Evolutionary conservation across 2,113 vertebrate species (phyloP).

Genomic region (Xiphophorus maculatus): DNA sequence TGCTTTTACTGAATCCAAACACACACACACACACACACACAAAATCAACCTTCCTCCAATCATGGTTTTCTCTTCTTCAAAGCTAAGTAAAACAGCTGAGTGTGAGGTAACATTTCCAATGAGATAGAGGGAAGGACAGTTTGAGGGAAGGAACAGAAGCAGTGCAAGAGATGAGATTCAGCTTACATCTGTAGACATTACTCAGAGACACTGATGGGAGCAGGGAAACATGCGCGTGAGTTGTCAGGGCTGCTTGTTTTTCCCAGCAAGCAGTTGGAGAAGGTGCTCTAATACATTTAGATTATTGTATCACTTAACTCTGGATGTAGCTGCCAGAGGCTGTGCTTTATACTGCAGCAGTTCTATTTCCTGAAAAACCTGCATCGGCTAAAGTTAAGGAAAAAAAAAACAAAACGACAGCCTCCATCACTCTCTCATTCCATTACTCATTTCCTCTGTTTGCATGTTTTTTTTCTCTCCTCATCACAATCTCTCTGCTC

Average conservation of each 20-base stretch:
- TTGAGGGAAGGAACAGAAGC: constrained; percentile 11
- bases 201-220: constrained; percentile 36
- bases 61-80: not conserved
- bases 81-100: constrained; percentile 52
- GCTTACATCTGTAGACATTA: constrained; percentile 55
- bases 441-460: constrained; percentile 56
- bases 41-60: constrained; percentile 3
- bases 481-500: constrained; percentile 27
- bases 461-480: constrained; percentile 22
- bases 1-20: constrained; percentile 17
- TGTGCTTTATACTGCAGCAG: constrained; percentile 35
- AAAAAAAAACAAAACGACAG: not conserved
- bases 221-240: constrained; percentile 18
- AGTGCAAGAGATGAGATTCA: constrained; percentile 31
- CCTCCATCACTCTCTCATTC: constrained; percentile 52
- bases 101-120: constrained; percentile 40
- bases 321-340: constrained; percentile 46
- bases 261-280: constrained; percentile 12
- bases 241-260: constrained; percentile 35
- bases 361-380: constrained; percentile 37
- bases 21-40: not conserved
- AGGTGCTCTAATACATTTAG: not conserved
- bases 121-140: constrained; percentile 17
- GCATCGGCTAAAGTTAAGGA: constrained; percentile 32
- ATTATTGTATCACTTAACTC: constrained; percentile 32